Evolutionary conservation across 2,888 invertebrate species (phyloP).

Genomic region (Toxonevra muliebris): DNA sequence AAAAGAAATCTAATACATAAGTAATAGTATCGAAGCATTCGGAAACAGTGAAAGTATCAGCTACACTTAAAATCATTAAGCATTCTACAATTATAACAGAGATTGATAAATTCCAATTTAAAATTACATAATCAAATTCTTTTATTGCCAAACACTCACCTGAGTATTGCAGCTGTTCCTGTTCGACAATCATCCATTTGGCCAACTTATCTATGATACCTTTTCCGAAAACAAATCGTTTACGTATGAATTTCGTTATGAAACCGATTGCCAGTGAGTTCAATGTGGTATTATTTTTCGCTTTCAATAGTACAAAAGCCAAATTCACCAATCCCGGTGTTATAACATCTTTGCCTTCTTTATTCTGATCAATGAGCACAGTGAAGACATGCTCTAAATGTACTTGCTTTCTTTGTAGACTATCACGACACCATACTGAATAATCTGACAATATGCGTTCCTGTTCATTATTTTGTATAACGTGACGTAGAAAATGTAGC

Average conservation of each 20-base stretch:
- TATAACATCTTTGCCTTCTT: slow-evolving; percentile 60
- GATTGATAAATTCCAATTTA: neutral
- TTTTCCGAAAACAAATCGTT: slow-evolving; percentile 68
- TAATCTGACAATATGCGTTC: slow-evolving; percentile 63
- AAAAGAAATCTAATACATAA: slow-evolving; percentile 60
- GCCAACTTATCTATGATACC: slow-evolving; percentile 69
- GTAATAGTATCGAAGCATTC: slow-evolving; percentile 61
- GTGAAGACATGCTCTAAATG: slow-evolving; percentile 58
- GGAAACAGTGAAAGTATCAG: slow-evolving; percentile 62
- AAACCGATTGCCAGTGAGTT: slow-evolving; percentile 68
- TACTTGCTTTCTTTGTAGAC: slow-evolving; percentile 53
- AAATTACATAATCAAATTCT: neutral
- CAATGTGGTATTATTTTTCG: slow-evolving; percentile 59
- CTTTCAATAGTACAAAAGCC: slow-evolving; percentile 65
- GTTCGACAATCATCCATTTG: slow-evolving; percentile 69
- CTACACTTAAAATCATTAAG: slow-evolving; percentile 57
- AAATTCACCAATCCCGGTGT: slow-evolving; percentile 68
- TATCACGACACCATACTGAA: slow-evolving; percentile 69
- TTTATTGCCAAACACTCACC: slow-evolving; percentile 63
- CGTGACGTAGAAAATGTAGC: slow-evolving; percentile 58
- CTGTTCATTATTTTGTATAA: slow-evolving; percentile 63
- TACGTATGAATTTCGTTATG: slow-evolving; percentile 69
- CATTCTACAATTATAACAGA: slow-evolving; percentile 51
- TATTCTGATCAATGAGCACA: slow-evolving; percentile 62
- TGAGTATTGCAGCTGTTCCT: slow-evolving; percentile 69